Evolutionary conservation across 2,797 vertebrate genomes (phyloP).

Genomic region (Sebastes variabilis): DNA sequence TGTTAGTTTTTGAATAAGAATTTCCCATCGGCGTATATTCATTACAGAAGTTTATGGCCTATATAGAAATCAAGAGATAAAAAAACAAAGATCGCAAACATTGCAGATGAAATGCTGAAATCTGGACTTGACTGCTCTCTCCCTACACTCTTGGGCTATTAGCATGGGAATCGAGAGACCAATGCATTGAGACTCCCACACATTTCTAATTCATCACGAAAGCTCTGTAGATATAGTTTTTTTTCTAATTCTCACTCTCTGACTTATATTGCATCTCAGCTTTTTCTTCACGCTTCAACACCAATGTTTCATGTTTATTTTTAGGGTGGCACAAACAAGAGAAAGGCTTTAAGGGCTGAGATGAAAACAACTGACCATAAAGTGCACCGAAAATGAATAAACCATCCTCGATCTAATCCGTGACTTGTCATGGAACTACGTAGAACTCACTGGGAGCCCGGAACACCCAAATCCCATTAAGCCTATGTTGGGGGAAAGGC

Average conservation of each 20-base stretch:
- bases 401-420: conserved; percentile 77
- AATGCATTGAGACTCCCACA: conserved; percentile 70
- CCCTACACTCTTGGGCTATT: conserved; percentile 57
- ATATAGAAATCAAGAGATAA: conserved; percentile 55
- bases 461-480: conserved; percentile 85
- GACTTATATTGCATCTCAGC: conserved; percentile 70
- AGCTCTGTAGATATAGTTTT: conserved; percentile 36
- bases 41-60: conserved; percentile 60
- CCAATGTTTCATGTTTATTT: conserved; percentile 80
- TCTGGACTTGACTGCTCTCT: conserved; percentile 52
- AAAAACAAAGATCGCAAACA: conserved; percentile 50
- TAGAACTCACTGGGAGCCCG: conserved; percentile 66
- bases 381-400: conserved; percentile 77
- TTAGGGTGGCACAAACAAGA: conserved; percentile 73
- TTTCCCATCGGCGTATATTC: conserved; percentile 47
- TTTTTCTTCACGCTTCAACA: conserved; percentile 78
- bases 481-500: conserved; percentile 73
- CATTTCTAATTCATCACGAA: conserved; percentile 80
- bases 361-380: conserved; percentile 77
- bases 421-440: conserved; percentile 70
- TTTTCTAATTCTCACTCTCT: conserved; percentile 36
- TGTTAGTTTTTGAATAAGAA: conserved; percentile 43
- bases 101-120: conserved; percentile 59
- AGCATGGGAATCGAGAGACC: conserved; percentile 70
- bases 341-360: conserved; percentile 72